Base-by-base conservation (phyloP, 2,797 vertebrate genomes). In the Podargus strigoides region DNA sequence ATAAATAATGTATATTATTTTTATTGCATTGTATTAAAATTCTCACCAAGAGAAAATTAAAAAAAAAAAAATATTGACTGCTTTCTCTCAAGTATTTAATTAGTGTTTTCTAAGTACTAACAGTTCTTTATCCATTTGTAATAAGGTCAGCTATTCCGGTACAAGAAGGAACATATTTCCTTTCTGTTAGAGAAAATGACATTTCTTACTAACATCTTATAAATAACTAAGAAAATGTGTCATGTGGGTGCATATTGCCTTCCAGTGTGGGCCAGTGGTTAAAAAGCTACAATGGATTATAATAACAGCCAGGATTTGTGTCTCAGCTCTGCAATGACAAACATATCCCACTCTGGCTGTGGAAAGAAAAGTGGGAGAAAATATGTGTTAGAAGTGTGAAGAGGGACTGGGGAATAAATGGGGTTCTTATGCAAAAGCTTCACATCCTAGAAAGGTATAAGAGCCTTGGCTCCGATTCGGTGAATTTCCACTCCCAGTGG, bases 1-100 rank as follows among this genome's bases (percentile, higher is more conserved):
- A 92, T 37, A 92, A 86, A 92, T 90, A 36, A 87, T 91, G 89
- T 92, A 77, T 63, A 73, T 28, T 73, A 55, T 81, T 84, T 91
- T 86, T 75, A 78, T 59, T 72, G 58, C 64, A 79, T 80, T 85
- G 83, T 79, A 83, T 80, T 88, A 83, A 85, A 88, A 85, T 77
- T 86, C 60, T 88, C 86, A 80, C 68, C 14, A 81, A 78, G 37
- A 84, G 62, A 89, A 92, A 88, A 91, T 37, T 41, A 41, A 30
- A 53, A 14, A n/a, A n/a, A n/a, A n/a, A 42, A 74, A 87, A 41
- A n/a, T 21, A 72, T 13, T 69, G 39, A 32, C 3, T 24, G 19
- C 39, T 84, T 91, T 44, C 44, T 73, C 66, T 85, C 19, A 26
- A 85, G 24, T 60, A 62, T 87, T 82, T 90, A 47, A 60, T 90